Conservation (phyloP, 1,140 invertebrate genomes). For the Linepithema humile region DNA sequence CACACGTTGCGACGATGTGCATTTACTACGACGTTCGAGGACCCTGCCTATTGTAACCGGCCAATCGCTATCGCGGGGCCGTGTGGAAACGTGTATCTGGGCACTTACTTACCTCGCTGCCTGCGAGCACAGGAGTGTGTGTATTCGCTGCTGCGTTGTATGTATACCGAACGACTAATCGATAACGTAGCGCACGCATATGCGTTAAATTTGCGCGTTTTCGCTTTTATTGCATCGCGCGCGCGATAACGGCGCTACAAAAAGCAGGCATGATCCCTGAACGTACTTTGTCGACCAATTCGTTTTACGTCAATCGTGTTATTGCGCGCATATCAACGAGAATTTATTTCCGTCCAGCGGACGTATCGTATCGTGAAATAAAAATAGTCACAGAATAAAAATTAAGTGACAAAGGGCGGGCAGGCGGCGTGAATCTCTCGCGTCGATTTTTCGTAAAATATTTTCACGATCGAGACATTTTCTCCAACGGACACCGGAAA, state of each 20-base stretch:
- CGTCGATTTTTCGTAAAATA: background rate
- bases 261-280: background rate
- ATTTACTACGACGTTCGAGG: slow-evolving; percentile 52
- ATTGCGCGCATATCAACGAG: slow-evolving; percentile 23
- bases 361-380: background rate
- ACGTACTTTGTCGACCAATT: background rate
- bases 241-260: background rate
- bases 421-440: background rate
- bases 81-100: slow-evolving; percentile 45
- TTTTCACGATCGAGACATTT: background rate
- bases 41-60: slow-evolving; percentile 51
- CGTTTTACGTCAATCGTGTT: slow-evolving; percentile 16
- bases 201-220: slow-evolving; percentile 11
- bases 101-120: slow-evolving; percentile 49
- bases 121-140: background rate
- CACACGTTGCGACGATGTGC: slow-evolving; percentile 49
- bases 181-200: slow-evolving; percentile 44
- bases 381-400: slow-evolving; percentile 29
- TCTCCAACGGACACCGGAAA: background rate
- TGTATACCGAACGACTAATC: slow-evolving; percentile 49
- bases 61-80: slow-evolving; percentile 57
- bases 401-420: background rate
- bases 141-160: background rate
- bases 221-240: slow-evolving; percentile 40
- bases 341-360: slow-evolving; percentile 13